phyloP scores from a whole-genome alignment of 2,888 invertebrate species.

The Drosophila villosipedis region DNA sequence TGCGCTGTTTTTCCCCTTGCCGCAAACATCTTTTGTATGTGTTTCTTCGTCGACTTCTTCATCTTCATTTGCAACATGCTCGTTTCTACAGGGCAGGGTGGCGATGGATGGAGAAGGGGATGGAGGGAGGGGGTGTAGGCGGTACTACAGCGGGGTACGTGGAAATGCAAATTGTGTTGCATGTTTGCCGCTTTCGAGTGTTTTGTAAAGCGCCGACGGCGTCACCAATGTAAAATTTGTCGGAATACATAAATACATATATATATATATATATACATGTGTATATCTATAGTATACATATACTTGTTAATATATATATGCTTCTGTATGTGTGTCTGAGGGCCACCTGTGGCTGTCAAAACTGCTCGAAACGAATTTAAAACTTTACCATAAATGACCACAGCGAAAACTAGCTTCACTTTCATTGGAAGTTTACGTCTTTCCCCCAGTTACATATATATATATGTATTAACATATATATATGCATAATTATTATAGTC shows the following conservation, averaged over 20 bases:
- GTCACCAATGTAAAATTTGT: conserved; percentile 48
- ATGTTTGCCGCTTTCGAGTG: conserved; percentile 58
- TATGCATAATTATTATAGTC: neutral
- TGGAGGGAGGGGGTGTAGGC: neutral
- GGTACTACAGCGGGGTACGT: conserved; percentile 6
- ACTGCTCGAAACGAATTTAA: conserved; percentile 24
- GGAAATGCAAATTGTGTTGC: conserved; percentile 63
- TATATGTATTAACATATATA: neutral
- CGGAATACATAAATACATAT: conserved; percentile 24
- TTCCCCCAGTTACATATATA: neutral
- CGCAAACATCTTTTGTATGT: neutral
- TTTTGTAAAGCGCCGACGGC: conserved; percentile 62
- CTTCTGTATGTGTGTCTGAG: conserved; percentile 7
- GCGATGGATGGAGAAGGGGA: rapidly evolving
- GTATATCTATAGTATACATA: too few species aligned
- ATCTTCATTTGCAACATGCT: conserved; percentile 25
- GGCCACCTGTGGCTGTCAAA: conserved; percentile 49
- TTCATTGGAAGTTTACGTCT: conserved; percentile 23
- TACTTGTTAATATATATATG: neutral
- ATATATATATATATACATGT: neutral
- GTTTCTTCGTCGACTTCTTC: neutral
- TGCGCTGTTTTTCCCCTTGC: neutral
- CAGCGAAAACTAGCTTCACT: conserved; percentile 36
- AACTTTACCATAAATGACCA: conserved; percentile 43
- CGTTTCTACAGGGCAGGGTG: conserved; percentile 16